phyloP scores from a whole-genome alignment of 1,140 invertebrate species.

The Pseudomyrmex pallidus region DNA sequence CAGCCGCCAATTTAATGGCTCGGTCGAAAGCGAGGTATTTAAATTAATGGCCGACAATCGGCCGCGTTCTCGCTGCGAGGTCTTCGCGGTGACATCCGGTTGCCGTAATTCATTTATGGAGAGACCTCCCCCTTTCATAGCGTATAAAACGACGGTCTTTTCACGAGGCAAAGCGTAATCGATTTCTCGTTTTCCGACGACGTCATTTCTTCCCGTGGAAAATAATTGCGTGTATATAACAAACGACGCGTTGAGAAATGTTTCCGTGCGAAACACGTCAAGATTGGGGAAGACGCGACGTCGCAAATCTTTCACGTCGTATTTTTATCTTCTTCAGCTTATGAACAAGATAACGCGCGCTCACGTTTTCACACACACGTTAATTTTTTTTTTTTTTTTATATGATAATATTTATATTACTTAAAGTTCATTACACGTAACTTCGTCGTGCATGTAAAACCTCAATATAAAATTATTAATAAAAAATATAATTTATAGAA shows the following conservation, averaged over 20 bases:
- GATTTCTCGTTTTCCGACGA: slow-evolving; percentile 30
- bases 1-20: slow-evolving; percentile 48
- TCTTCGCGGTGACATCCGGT: slow-evolving; percentile 26
- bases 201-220: background rate
- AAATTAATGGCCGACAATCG: slow-evolving; percentile 68
- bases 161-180: slow-evolving; percentile 15
- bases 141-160: background rate
- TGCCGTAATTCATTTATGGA: slow-evolving; percentile 64
- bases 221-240: slow-evolving; percentile 22
- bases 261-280: background rate
- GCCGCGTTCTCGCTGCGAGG: slow-evolving; percentile 35
- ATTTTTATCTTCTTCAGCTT: background rate
- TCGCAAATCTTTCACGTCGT: background rate
- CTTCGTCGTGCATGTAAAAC: too few species aligned
- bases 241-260: background rate
- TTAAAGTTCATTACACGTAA: slow-evolving; percentile 8
- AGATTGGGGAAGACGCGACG: background rate
- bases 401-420: background rate
- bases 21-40: slow-evolving; percentile 50
- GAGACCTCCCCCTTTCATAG: slow-evolving; percentile 10
- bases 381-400: too few species aligned
- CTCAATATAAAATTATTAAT: background rate
- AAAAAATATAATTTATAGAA: slow-evolving; percentile 1
- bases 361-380: too few species aligned
- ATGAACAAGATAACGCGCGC: background rate